A percentile compares a stretch with the other conserved stretches of the same genome.
These are phyloP conservation scores for Operophtera brumata DNA, from an alignment of 2,888 invertebrate genomes.

Conservation along the genomic window DNA sequence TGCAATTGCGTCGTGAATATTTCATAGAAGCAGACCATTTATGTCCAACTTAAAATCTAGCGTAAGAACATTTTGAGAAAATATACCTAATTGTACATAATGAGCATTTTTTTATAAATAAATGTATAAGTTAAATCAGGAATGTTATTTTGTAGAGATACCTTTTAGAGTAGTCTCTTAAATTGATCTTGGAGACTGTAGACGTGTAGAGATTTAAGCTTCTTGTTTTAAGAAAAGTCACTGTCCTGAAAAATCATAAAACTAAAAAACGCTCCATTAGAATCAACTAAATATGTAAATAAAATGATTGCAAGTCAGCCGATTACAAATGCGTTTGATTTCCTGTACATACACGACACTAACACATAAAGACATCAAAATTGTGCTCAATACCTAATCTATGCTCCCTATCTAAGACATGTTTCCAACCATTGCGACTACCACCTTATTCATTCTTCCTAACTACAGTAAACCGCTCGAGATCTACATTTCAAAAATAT, in stretches of 20 bases:
- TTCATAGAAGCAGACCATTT: constrained; percentile 17
- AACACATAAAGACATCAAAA: constrained; percentile 45
- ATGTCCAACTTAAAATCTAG: constrained; percentile 24
- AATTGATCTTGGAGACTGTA: too few relatives aligned
- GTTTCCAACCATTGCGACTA: constrained; percentile 16
- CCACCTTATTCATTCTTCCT: constrained; percentile 52
- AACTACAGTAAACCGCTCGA: constrained; percentile 57
- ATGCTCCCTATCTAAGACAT: constrained; percentile 23
- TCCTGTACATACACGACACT: constrained; percentile 34
- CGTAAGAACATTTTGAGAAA: constrained; percentile 8
- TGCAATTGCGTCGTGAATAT: constrained; percentile 50
- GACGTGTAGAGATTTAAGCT: too few relatives aligned
- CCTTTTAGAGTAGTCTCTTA: too few relatives aligned
- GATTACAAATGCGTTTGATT: constrained; percentile 4
- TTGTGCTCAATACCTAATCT: constrained; percentile 42
- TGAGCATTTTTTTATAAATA: constrained; percentile 16
- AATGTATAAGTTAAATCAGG: neutral
- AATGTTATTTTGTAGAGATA: neutral
- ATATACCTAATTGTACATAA: constrained; percentile 18
- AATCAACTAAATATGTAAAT: too few relatives aligned
- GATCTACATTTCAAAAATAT: constrained; percentile 69
- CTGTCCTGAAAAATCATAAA: too few relatives aligned
- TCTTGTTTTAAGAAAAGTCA: too few relatives aligned
- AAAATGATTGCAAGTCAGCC: neutral
- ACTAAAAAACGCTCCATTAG: too few relatives aligned